A percentile compares a stretch with the other conserved stretches of the same genome.
These are phyloP conservation scores for Micrasema minimum DNA, from an alignment of 1,140 invertebrate species.

Conservation along the genomic window DNA sequence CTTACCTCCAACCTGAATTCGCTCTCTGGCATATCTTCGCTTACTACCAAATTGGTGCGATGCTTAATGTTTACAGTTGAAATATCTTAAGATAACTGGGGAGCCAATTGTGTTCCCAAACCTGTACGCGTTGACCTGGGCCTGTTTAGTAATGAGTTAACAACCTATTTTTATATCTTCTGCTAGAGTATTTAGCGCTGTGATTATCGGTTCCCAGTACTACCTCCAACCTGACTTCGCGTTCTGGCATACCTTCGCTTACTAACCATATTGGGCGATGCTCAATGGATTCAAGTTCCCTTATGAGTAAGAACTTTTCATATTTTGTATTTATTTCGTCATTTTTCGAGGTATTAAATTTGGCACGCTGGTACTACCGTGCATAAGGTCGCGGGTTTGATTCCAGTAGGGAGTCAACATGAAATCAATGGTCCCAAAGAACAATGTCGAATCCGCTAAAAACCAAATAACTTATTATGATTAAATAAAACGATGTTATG, in stretches of 20 bases:
- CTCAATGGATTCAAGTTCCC: slow-evolving; percentile 74
- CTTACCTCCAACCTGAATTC: slow-evolving; percentile 75
- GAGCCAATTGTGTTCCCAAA: slow-evolving; percentile 72
- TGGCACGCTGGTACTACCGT: too few relatives aligned
- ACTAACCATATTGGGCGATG: slow-evolving; percentile 76
- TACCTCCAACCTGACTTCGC: slow-evolving; percentile 75
- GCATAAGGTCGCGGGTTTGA: too few relatives aligned
- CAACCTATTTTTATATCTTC: slow-evolving; percentile 70
- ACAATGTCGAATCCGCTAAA: too few relatives aligned
- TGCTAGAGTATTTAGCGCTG: slow-evolving; percentile 72
- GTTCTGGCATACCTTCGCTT: slow-evolving; percentile 75
- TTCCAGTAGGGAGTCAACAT: too few relatives aligned
- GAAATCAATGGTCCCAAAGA: too few relatives aligned
- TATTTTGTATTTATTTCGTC: not conserved
- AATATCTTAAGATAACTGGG: slow-evolving; percentile 73
- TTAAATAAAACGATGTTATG: too few relatives aligned
- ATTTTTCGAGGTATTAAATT: too few relatives aligned
- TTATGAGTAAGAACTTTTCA: slow-evolving; percentile 67
- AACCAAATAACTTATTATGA: too few relatives aligned
- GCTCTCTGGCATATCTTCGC: slow-evolving; percentile 75
- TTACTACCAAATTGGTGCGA: slow-evolving; percentile 76
- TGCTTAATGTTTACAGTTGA: slow-evolving; percentile 71
- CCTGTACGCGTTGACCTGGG: slow-evolving; percentile 70
- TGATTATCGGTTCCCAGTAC: slow-evolving; percentile 72
- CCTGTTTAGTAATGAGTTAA: too few relatives aligned